phyloP scores from a whole-genome alignment of 1,140 invertebrate species.

The Leptestheria dahalacensis region DNA sequence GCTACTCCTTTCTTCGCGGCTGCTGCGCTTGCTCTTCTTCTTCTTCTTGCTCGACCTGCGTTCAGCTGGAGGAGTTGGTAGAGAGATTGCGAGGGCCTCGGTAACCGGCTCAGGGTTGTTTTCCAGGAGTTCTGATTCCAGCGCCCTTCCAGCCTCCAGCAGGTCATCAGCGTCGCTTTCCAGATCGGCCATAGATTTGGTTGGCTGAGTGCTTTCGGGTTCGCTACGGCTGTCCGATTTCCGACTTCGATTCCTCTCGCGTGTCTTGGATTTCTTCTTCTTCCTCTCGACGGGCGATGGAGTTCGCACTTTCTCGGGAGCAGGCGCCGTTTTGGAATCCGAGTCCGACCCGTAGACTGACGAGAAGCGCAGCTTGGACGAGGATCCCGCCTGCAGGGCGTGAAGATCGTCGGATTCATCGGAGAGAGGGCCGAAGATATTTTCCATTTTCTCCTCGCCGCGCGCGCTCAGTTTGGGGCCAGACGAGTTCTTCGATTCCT shows the following conservation, averaged over 20 bases:
- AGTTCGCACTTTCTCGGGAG: not conserved
- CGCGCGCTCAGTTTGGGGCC: not conserved
- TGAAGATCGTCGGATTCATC: slow-evolving; percentile 40
- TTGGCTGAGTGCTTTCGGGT: not conserved
- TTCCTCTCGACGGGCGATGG: slow-evolving; percentile 13
- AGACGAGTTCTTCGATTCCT: not conserved
- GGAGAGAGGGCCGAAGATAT: slow-evolving; percentile 69
- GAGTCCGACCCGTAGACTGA: slow-evolving; percentile 28
- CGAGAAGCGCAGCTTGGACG: slow-evolving; percentile 24
- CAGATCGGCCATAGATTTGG: slow-evolving; percentile 34
- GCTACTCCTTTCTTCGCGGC: slow-evolving; percentile 7
- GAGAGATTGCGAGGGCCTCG: slow-evolving; percentile 16
- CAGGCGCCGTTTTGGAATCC: slow-evolving; percentile 20
- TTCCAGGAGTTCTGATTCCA: slow-evolving; percentile 58
- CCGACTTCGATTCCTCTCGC: slow-evolving; percentile 7
- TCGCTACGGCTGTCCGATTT: not conserved
- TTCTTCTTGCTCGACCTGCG: slow-evolving; percentile 17
- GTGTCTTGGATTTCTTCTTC: slow-evolving; percentile 23
- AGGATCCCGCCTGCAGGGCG: not conserved
- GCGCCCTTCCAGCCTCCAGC: slow-evolving; percentile 56
- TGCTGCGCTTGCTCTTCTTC: slow-evolving; percentile 16
- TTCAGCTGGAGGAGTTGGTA: not conserved
- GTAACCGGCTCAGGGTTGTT: slow-evolving; percentile 31
- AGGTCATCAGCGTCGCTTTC: slow-evolving; percentile 59
- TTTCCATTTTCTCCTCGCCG: slow-evolving; percentile 62